Base-by-base conservation (phyloP, 2,797 vertebrate genomes). In the Lithobates sylvaticus region DNA sequence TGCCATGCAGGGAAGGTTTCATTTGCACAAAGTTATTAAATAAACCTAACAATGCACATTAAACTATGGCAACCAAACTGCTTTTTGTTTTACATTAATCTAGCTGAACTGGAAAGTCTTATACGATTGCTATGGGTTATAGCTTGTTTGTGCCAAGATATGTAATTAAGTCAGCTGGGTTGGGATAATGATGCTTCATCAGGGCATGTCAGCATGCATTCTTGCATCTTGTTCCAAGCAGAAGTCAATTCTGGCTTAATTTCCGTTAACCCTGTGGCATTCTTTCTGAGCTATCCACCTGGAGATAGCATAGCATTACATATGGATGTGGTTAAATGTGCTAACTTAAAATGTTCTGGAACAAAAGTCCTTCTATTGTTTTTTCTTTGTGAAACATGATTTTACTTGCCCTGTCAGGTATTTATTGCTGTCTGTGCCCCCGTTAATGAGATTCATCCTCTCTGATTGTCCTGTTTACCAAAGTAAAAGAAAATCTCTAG, bases 141-240 rank as follows among this genome's bases (percentile, higher is more conserved):
- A 12, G 27, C 65, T 12, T 26, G 26, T 67, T 67, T 67, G 27
- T 67, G 65, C 65, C 26, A 67, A 67, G 65, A 3, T 67, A 67
- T 67, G 65, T 67, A 67, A 67, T 67, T 65, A 64, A 47, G 64
- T 67, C 65, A 67, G 13, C 65, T 12, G 13, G 27, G 27, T 26
- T 67, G 65, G n/a, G 26, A 67, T 67, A 61, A 61, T 61, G n/a
- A 18, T 67, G 65, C 27, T 67, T 67, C 27, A n/a, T 67, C 27
- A 67, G 65, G 65, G 65, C 65, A 67, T 67, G 65, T 67, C 64
- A 65, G 26, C 64, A 65, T 65, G n/a, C 64, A 67, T 67, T 29
- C 65, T 27, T 67, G 21, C 27, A 27, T 69, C 67, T 69, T 72
- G 32, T 61, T 61, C 21, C 54, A 61, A 61, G 1, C 21, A 61